Base-by-base conservation (phyloP, 2,888 invertebrate species). In the Drosophila colorata region DNA sequence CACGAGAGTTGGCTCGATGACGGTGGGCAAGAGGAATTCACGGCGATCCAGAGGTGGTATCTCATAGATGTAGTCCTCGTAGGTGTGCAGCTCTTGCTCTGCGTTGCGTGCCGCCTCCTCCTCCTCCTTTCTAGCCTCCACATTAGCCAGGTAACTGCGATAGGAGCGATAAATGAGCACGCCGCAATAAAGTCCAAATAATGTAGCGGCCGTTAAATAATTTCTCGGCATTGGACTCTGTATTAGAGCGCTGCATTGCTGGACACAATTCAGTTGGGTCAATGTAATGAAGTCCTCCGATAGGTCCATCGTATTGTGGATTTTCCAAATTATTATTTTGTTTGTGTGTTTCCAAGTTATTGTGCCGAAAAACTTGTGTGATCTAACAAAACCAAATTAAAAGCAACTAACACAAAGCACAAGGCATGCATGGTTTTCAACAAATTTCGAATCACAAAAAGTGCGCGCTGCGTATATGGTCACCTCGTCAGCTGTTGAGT, bases 151-250 rank as follows among this genome's bases (percentile, higher is more conserved):
- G 7, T 68, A 35, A 6, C 40, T 56, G 6, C 43, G 52, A 33
- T 73, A 75, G 7, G 58, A 51, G 13, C 74, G 73, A 33, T 64
- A 77, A 4, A 59, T 16, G 8, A 77, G 33, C 5, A 57, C 53
- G 6, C 74, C 74, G 38, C 77, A 77, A 13, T 75, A 75, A 0
- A 75, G 2, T 4, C 74, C 46, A 9, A 75, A 49, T 1, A 75
- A 35, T 11, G 58, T 43, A 8, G 48, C 59, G 7, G 49, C 44
- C 2, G 40, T 60, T 7, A 59, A 2, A 40, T 40, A 69, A 23
- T 77, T 75, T 8, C 59, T 31, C 4, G 52, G 33, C 18, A 28
- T 43, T 5, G 69, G 64, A 20, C 7, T 43, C 16, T 53, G 20
- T 1, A 75, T 37, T 0, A 73, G 9, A 2, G 57, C 43, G 18